phyloP scores from a whole-genome alignment of 30 jellyfish, hydroid and myxozoan genomes.

The Phacellophora camtschatica region DNA sequence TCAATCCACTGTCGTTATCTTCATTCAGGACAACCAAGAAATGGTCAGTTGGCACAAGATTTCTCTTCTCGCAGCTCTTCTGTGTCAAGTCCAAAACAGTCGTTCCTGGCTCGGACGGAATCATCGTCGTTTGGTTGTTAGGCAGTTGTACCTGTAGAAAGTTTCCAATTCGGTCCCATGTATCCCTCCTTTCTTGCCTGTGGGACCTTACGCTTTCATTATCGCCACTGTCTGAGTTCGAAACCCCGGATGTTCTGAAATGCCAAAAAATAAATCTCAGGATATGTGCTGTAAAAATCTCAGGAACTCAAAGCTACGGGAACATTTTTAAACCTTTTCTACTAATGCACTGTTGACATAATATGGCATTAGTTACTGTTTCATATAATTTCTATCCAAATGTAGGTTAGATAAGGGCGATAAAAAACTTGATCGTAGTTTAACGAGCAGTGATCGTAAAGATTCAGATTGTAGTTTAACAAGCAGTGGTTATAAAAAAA shows the following conservation, averaged over 20 bases:
- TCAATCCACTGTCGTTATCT: slow-evolving; percentile 71
- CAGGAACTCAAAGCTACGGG: too few species aligned
- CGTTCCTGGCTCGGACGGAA: slow-evolving; percentile 64
- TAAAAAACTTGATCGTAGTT: too few species aligned
- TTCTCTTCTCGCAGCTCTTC: slow-evolving; percentile 70
- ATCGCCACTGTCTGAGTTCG: slow-evolving; percentile 65
- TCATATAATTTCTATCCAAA: too few species aligned
- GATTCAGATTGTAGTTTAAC: too few species aligned
- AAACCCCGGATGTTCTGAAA: slow-evolving; percentile 4
- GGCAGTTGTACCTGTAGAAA: slow-evolving; percentile 77
- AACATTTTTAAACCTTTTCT: too few species aligned
- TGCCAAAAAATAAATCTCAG: not conserved
- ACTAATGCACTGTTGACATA: too few species aligned
- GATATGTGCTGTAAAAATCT: too few species aligned
- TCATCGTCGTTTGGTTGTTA: slow-evolving; percentile 46
- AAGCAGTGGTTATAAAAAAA: too few species aligned
- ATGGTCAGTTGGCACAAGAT: slow-evolving; percentile 65
- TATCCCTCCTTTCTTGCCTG: slow-evolving; percentile 9
- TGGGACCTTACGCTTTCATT: slow-evolving; percentile 64
- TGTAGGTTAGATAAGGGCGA: too few species aligned
- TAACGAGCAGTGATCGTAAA: too few species aligned
- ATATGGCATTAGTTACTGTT: too few species aligned
- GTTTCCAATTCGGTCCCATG: slow-evolving; percentile 61
- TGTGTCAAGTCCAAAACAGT: slow-evolving; percentile 53
- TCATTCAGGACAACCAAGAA: slow-evolving; percentile 76